Evolutionary conservation across 2,797 vertebrate genomes (phyloP), one percentile per base, ranked within the genome.

Genomic region (Gastrophryne carolinensis): DNA sequence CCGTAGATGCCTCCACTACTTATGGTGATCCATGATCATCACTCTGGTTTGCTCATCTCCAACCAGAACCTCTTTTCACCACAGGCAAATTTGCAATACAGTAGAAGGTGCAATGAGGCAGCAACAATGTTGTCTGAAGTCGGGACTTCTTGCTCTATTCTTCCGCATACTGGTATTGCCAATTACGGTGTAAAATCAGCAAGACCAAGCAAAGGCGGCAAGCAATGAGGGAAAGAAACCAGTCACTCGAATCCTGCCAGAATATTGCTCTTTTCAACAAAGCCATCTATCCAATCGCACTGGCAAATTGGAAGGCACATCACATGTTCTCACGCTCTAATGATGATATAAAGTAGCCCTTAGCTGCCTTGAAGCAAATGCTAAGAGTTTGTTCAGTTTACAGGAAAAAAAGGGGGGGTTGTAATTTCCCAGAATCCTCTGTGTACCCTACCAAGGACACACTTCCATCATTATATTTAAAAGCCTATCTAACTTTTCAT

Each of bases 281-380:
- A 80, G 70, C 11, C n/a, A 76, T 79, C 70, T 39, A 63, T 82
- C 32, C 73, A 80, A 41, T 58, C 54, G 78, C 29, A 75, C 75
- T 58, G 75, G 68, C 78, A 84, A 83, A 84, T 61, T 81, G 80
- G 75, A 85, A 62, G 0, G 0, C 23, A 49, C 37, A 77, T 80
- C 68, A 49, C 27, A 57, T 34, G 34, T 30, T 80, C 80, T 80
- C 80, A 62, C 64, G 70, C 32, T 17, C 50, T 83, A 83, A 86
- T 74, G 72, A 83, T 86, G 76, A 83, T 79, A 75, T 72, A 83
- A 75, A 10, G 3, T 44, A 79, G 68, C 81, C 60, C 72, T 57
- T 69, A 71, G 81, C 75, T 82, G 70, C 79, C 62, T 64, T 80
- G 62, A 26, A 83, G 64, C 70, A 80, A 66, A 52, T 80, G 23